Base-by-base conservation (phyloP, 2,888 invertebrate species). In the Dicyrtoma fusca region DNA sequence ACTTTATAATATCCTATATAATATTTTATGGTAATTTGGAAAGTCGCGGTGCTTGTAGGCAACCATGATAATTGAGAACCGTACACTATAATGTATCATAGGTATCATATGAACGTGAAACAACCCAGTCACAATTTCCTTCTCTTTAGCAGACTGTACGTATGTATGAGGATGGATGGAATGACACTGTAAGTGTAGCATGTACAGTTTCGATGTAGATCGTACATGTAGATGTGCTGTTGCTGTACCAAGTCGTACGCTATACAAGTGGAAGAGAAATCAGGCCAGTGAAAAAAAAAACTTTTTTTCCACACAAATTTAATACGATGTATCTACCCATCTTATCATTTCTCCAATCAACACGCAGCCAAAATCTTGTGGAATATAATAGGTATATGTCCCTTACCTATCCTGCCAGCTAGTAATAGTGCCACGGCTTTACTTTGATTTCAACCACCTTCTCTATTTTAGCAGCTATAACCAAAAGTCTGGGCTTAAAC, bases 221-320 rank as follows among this genome's bases (percentile, higher is more conserved):
- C 10, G 57, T 61, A 42, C n/a, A 61, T 61, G 61, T 42, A 61
- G 61, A 61, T 25, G 26, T 25, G 61, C 4, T 5, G 3, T 3
- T 23, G 25, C 14, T 23, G 42, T 61, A 42, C 61, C 34, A 61
- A 25, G 57, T 57, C 57, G 57, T 57, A 10, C 57, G 23, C 14
- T n/a, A 25, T 25, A 26, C n/a, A 53, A 61, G 42, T 26, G 26
- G 61, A 61, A 61, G 61, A 61, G 61, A 61, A 61, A 61, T 61
- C 61, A 61, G 61, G 61, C 42, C 61, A 61, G 61, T 34, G 61
- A 61, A 61, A 61, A 61, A n/a, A 61, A 42, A 53, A 42, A 8
- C 14, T 23, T 25, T 61, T 61, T 61, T 61, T 61, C 42, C 42
- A 14, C 61, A 61, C 61, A 61, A 61, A 61, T 61, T 42, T 19